Conservation (phyloP, 2,113 vertebrate genomes). For the Colinus virginianus region DNA sequence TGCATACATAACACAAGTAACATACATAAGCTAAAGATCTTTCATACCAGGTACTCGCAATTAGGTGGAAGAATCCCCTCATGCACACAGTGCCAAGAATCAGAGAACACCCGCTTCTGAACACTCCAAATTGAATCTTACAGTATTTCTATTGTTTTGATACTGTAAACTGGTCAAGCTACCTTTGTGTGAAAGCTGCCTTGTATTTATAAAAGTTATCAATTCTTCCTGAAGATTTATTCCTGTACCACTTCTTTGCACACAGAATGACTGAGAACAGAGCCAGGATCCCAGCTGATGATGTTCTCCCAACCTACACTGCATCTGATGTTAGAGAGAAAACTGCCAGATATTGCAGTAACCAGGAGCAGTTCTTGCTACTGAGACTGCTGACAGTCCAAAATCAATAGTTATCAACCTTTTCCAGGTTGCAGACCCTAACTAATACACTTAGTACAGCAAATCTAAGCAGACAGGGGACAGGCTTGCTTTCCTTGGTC, state of each 20-base stretch:
- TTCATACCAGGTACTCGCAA: no score
- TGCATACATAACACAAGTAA: no score
- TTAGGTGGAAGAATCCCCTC: no score
- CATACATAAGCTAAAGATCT: no score
- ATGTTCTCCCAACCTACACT: no score
- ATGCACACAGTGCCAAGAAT: no score
- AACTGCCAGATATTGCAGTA: neutral
- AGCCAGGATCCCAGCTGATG: neutral
- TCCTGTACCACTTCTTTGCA: neutral
- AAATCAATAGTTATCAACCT: neutral
- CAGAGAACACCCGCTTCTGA: no score
- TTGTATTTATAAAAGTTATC: constrained; percentile 5
- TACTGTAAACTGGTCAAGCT: neutral
- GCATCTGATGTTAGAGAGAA: neutral
- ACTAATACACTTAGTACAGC: neutral
- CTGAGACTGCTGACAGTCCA: neutral
- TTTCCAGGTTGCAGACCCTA: neutral
- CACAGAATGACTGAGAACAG: neutral
- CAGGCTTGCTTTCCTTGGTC: neutral
- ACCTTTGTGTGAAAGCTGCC: neutral
- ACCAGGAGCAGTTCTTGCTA: neutral
- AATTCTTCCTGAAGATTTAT: neutral
- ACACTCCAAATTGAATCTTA: no score
- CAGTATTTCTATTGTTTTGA: no score
- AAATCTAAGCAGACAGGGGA: constrained; percentile 4